These are phyloP conservation scores for Crossoptilon crossoptilon DNA, from an alignment of 2,797 vertebrate species.

Conservation along the genomic window DNA sequence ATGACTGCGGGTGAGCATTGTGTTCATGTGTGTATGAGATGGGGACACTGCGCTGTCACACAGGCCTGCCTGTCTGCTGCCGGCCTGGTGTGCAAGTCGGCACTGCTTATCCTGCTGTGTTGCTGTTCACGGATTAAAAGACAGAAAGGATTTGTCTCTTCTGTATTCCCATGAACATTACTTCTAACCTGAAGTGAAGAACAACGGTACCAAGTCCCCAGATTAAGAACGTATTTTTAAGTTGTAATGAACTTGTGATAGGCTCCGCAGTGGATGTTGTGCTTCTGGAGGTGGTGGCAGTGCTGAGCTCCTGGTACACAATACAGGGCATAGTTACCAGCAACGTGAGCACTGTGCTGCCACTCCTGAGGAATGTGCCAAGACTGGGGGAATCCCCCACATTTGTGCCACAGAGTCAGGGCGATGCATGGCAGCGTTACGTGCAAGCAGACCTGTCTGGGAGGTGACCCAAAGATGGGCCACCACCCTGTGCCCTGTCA, in stretches of 20 bases:
- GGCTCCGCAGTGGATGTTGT: neutral
- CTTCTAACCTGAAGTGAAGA: neutral
- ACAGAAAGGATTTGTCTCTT: neutral
- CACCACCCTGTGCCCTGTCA: neutral
- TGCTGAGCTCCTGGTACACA: neutral
- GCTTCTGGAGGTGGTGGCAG: neutral
- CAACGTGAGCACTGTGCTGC: neutral
- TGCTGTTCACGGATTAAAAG: neutral
- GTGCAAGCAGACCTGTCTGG: neutral
- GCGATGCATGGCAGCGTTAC: neutral
- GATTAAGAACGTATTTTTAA: neutral
- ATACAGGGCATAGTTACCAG: neutral
- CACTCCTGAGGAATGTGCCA: neutral
- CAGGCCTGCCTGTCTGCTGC: neutral
- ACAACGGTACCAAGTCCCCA: neutral
- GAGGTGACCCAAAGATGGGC: fast-evolving
- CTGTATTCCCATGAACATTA: neutral
- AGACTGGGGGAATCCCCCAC: neutral
- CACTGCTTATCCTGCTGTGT: neutral
- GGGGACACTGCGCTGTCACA: fast-evolving
- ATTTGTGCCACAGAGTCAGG: neutral
- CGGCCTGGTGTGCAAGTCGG: neutral
- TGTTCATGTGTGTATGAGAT: neutral
- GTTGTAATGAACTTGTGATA: neutral
- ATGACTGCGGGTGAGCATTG: neutral